A percentile compares a stretch with the other conserved stretches of the same genome.
Conservation (phyloP, 1,140 invertebrate species). For the Sycobia sp. region DNA sequence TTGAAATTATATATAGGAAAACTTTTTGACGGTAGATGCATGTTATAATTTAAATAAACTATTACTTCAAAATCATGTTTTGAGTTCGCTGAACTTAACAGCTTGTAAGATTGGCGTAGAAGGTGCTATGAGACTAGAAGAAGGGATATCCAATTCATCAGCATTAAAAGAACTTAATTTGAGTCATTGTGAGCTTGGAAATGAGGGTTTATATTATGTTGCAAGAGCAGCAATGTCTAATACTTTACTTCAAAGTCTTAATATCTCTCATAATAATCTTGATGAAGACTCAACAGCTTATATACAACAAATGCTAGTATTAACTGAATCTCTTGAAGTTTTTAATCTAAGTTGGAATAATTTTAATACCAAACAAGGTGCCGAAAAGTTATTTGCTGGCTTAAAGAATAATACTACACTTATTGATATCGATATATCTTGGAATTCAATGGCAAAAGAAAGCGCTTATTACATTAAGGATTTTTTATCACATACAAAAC, state of each 20-base stretch:
- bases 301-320: conserved; percentile 41
- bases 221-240: conserved; percentile 43
- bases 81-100: conserved; percentile 53
- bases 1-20: conserved; percentile 45
- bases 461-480: conserved; percentile 36
- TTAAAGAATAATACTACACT: conserved; percentile 45
- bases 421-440: conserved; percentile 52
- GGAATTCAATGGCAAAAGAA: conserved; percentile 50
- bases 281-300: conserved; percentile 40
- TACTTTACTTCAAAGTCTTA: conserved; percentile 44
- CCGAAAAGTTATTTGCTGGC: conserved; percentile 45
- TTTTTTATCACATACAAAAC: conserved; percentile 37
- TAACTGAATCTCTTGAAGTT: conserved; percentile 48
- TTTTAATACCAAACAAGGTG: conserved; percentile 42
- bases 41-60: conserved; percentile 58
- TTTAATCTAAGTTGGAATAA: conserved; percentile 62
- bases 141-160: conserved; percentile 43
- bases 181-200: conserved; percentile 54
- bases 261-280: conserved; percentile 56
- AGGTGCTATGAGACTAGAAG: conserved; percentile 49
- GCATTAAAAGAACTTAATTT: conserved; percentile 55
- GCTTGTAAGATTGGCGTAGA: conserved; percentile 56
- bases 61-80: conserved; percentile 46
- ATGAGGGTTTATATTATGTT: conserved; percentile 54
- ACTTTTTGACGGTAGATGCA: conserved; percentile 53